phyloP scores from a whole-genome alignment of 2,113 vertebrate species.

The Caranx melampygus region DNA sequence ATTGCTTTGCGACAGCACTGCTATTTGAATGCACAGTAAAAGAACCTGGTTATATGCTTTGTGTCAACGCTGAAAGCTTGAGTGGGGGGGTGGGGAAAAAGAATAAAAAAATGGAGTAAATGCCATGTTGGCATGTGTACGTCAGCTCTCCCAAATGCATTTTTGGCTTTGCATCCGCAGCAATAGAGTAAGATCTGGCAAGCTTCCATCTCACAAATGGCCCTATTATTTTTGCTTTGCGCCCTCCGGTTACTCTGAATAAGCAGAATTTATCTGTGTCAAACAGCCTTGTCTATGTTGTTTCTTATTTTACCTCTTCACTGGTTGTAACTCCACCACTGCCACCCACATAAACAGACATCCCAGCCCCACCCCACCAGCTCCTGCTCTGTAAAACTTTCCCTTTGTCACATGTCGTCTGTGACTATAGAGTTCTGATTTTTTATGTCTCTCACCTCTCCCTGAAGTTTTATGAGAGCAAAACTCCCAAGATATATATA shows the following conservation, averaged over 20 bases:
- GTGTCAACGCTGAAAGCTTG: slow-evolving; percentile 27
- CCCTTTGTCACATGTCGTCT: slow-evolving; percentile 25
- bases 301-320: slow-evolving; percentile 58
- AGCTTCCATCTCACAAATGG: slow-evolving; percentile 80
- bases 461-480: not conserved
- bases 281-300: slow-evolving; percentile 74
- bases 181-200: slow-evolving; percentile 83
- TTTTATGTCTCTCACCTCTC: not conserved
- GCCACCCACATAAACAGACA: slow-evolving; percentile 50
- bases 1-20: slow-evolving; percentile 42
- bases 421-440: slow-evolving; percentile 29
- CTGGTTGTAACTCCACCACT: slow-evolving; percentile 23
- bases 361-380: slow-evolving; percentile 3
- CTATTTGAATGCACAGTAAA: slow-evolving; percentile 44
- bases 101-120: slow-evolving; percentile 25
- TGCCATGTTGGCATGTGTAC: slow-evolving; percentile 77
- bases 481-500: not conserved
- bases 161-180: slow-evolving; percentile 81
- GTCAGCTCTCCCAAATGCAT: slow-evolving; percentile 70
- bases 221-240: slow-evolving; percentile 83
- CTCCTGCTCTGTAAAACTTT: slow-evolving; percentile 27
- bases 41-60: slow-evolving; percentile 30
- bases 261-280: slow-evolving; percentile 84
- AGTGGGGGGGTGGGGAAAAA: not conserved
- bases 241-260: slow-evolving; percentile 82